Conservation (phyloP, 1,140 invertebrate species). For the Ceratina calcarata region DNA sequence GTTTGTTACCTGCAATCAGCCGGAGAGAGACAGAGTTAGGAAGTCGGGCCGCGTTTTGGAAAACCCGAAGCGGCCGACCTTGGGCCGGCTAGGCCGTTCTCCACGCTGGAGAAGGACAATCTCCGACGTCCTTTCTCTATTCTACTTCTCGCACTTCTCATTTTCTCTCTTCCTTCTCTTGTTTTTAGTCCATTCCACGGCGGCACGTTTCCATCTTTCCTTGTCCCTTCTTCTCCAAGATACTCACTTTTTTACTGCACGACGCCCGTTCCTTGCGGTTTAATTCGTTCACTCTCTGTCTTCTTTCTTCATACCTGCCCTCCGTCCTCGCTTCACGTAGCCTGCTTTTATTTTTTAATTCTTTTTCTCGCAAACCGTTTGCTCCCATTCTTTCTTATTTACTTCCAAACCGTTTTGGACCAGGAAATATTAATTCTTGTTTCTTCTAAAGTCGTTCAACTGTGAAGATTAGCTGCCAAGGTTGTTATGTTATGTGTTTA, state of each 20-base stretch:
- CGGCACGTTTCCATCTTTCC: no score
- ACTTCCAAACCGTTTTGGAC: no score
- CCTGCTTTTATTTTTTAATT: no score
- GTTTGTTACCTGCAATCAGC: neutral
- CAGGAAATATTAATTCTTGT: no score
- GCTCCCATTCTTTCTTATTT: no score
- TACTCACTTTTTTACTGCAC: no score
- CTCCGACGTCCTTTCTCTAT: constrained; percentile 29
- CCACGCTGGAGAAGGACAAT: constrained; percentile 52
- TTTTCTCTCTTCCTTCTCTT: constrained; percentile 4
- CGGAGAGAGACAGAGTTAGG: constrained; percentile 69
- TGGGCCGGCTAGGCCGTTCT: constrained; percentile 66
- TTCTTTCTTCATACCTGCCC: no score
- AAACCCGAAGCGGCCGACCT: constrained; percentile 72
- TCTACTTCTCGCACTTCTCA: neutral
- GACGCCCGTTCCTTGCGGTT: no score
- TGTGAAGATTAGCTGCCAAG: neutral
- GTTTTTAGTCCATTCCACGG: neutral
- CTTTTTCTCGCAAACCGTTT: no score
- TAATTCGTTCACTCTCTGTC: no score
- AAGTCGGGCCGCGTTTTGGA: constrained; percentile 73
- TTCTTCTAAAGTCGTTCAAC: constrained; percentile 3
- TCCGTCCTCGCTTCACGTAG: no score
- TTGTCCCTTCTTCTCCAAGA: no score
- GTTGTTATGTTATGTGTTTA: constrained; percentile 14